Conservation (phyloP, 2,113 vertebrate genomes). For the Alaudala cheleensis region DNA sequence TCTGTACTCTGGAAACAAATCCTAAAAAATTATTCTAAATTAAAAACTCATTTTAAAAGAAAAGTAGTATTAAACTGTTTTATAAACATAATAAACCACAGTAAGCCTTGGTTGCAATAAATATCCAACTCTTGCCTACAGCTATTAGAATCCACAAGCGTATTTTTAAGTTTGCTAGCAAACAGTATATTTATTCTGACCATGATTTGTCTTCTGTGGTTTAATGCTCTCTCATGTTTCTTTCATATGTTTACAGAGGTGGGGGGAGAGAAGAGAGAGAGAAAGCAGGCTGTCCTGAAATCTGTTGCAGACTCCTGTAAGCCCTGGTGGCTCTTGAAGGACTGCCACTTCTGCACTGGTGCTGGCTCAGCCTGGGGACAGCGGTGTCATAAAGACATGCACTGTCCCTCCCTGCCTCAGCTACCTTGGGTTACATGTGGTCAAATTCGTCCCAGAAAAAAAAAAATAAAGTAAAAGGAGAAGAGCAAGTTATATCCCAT, state of each 20-base stretch:
- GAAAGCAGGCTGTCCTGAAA: constrained; percentile 55
- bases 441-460: not conserved
- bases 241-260: constrained; percentile 70
- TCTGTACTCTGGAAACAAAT: constrained; percentile 73
- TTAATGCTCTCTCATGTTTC: constrained; percentile 71
- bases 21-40: constrained; percentile 74
- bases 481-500: not conserved
- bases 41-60: constrained; percentile 80
- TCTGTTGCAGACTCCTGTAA: constrained; percentile 46
- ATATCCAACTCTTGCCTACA: constrained; percentile 73
- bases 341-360: not conserved
- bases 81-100: constrained; percentile 77
- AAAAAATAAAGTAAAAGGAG: not conserved
- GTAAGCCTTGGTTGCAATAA: constrained; percentile 73
- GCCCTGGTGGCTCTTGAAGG: constrained; percentile 36
- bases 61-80: constrained; percentile 77
- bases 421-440: not conserved
- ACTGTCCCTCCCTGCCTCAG: not conserved
- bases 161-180: constrained; percentile 73
- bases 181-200: constrained; percentile 73
- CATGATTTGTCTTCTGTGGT: constrained; percentile 72
- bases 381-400: not conserved
- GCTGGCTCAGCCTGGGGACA: constrained; percentile 5
- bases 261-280: constrained; percentile 29
- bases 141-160: constrained; percentile 75